Percentiles rank a stretch among this genome's conserved stretches.
phyloP scores from a whole-genome alignment of 2,113 vertebrate species.

The Odocoileus virginianus region DNA sequence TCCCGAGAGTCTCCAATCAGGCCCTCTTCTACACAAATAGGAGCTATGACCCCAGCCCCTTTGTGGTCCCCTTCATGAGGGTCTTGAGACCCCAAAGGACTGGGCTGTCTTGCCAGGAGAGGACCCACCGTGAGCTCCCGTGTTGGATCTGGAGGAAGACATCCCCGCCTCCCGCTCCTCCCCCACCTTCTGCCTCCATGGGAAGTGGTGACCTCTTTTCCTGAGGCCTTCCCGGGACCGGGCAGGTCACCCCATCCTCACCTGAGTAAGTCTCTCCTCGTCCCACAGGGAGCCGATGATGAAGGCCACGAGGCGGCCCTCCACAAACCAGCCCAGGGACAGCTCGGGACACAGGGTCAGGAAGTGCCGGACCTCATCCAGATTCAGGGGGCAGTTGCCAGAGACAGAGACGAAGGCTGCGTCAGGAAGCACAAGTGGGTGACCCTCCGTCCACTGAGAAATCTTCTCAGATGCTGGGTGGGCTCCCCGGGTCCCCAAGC shows the following conservation, averaged over 20 bases:
- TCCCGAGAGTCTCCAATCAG: not conserved
- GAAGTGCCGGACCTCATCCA: constrained; percentile 89
- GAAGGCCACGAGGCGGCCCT: constrained; percentile 90
- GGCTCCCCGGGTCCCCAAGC: not conserved
- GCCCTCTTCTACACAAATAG: not conserved
- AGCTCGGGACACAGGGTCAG: constrained; percentile 91
- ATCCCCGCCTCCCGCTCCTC: not conserved
- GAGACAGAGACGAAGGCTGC: constrained; percentile 91
- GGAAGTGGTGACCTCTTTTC: not conserved
- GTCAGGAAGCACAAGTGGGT: not conserved
- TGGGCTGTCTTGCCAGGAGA: not conserved
- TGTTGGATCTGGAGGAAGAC: not conserved
- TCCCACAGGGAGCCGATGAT: constrained; percentile 94
- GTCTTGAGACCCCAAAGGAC: not conserved
- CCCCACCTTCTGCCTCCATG: not conserved
- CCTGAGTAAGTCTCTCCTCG: constrained; percentile 86
- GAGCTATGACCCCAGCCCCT: not conserved
- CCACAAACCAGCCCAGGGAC: constrained; percentile 92
- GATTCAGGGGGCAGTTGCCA: constrained; percentile 88
- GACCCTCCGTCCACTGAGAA: not conserved
- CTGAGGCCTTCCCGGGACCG: not conserved
- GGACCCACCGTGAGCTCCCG: rapidly evolving
- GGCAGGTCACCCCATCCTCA: constrained; percentile 51
- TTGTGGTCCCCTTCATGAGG: not conserved
- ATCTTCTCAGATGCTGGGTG: rapidly evolving